phyloP scores from a whole-genome alignment of 2,113 vertebrate genomes.

The Brachyhypopomus occidentalis region DNA sequence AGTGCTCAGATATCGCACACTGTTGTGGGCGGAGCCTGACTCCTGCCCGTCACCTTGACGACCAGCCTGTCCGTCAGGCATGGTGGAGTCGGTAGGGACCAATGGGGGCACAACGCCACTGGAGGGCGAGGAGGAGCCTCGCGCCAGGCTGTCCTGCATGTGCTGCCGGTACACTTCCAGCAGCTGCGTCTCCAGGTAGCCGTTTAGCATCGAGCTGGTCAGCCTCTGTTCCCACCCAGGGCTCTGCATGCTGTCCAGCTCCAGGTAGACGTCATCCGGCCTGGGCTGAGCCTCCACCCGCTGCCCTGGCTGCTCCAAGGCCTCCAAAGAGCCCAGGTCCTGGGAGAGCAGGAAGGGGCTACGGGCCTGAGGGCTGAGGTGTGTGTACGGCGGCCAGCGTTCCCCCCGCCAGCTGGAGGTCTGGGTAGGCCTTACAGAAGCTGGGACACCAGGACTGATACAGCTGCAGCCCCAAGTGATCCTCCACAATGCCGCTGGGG shows the following conservation, averaged over 20 bases:
- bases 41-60: constrained; percentile 67
- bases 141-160: constrained; percentile 77
- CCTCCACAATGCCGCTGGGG: constrained; percentile 46
- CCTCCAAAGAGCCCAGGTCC: constrained; percentile 61
- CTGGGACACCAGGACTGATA: constrained; percentile 75
- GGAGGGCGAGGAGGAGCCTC: constrained; percentile 66
- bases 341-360: constrained; percentile 68
- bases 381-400: constrained; percentile 61
- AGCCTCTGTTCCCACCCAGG: constrained; percentile 65
- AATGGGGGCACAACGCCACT: constrained; percentile 64
- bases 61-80: constrained; percentile 36
- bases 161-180: constrained; percentile 79
- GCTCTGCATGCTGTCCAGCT: constrained; percentile 66
- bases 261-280: constrained; percentile 57
- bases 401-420: constrained; percentile 75
- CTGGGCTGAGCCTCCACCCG: background rate
- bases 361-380: background rate
- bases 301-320: background rate
- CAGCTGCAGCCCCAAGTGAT: constrained; percentile 61
- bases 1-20: constrained; percentile 62
- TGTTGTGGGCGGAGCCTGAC: constrained; percentile 58
- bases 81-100: constrained; percentile 67
- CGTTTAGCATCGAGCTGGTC: constrained; percentile 78
- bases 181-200: constrained; percentile 77
- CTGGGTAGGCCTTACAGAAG: constrained; percentile 78